A percentile compares a stretch with the other conserved stretches of the same genome.
Evolutionary conservation across 2,888 invertebrate species (phyloP).

Genomic region (Ctenicera cuprea): DNA sequence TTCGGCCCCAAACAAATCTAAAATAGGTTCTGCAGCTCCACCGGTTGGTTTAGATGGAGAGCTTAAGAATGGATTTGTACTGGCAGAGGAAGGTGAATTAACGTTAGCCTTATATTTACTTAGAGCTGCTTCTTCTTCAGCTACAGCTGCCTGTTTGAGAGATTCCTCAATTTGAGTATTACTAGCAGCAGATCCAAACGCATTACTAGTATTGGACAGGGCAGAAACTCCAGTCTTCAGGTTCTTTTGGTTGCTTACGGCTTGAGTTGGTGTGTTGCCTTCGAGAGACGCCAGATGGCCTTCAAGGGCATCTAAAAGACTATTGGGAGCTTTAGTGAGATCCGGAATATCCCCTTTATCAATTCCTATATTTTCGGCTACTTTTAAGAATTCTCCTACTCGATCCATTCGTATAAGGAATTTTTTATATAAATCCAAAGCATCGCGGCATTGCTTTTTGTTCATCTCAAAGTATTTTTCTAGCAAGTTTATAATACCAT

Average conservation of each 20-base stretch:
- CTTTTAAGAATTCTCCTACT: constrained; percentile 98
- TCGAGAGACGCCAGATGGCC: constrained; percentile 96
- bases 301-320: constrained; percentile 97
- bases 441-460: constrained; percentile 99
- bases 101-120: constrained; percentile 95
- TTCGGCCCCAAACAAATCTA: constrained; percentile 87
- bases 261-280: constrained; percentile 92
- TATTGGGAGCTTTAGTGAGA: constrained; percentile 98
- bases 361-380: constrained; percentile 93
- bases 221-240: constrained; percentile 93
- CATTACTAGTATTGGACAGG: constrained; percentile 90
- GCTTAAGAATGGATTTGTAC: constrained; percentile 91
- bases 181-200: constrained; percentile 90
- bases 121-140: constrained; percentile 97
- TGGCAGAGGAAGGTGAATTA: constrained; percentile 83
- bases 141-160: constrained; percentile 90
- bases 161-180: constrained; percentile 89
- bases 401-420: constrained; percentile 99
- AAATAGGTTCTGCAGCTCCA: constrained; percentile 74
- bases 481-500: constrained; percentile 98
- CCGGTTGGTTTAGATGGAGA: constrained; percentile 72
- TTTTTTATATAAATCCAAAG: constrained; percentile 98
- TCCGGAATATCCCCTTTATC: constrained; percentile 99
- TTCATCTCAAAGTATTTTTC: constrained; percentile 99
- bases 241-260: constrained; percentile 91